These are phyloP conservation scores for Malurus elegans DNA, from an alignment of 2,113 vertebrate genomes.

Conservation along the genomic window DNA sequence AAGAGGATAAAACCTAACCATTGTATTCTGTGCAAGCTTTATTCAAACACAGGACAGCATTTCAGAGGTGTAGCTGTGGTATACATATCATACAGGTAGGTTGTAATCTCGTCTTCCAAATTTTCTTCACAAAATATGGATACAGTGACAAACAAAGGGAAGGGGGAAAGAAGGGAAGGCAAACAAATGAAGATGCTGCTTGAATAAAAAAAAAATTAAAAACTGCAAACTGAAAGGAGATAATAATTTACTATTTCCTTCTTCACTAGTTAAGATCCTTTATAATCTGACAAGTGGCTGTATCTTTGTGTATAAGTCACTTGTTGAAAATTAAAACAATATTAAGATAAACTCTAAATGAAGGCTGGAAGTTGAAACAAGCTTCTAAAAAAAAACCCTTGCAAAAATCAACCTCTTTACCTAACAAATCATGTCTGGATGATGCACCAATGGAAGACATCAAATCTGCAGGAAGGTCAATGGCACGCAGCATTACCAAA, in stretches of 20 bases:
- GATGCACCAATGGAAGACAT: background rate
- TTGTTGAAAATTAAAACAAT: background rate
- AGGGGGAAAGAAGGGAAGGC: background rate
- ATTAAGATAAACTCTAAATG: background rate
- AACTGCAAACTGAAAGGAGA: background rate
- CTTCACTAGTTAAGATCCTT: background rate
- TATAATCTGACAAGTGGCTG: background rate
- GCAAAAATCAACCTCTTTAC: background rate
- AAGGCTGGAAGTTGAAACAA: background rate
- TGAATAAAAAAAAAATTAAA: background rate
- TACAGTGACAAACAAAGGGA: background rate
- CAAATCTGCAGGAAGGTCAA: constrained; percentile 28
- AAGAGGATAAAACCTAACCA: background rate
- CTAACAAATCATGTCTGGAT: constrained; percentile 18
- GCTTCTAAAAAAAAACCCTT: background rate
- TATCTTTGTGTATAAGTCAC: background rate
- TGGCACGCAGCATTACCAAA: constrained; percentile 62
- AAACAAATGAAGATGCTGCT: background rate
- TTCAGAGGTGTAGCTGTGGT: background rate
- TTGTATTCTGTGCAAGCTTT: background rate
- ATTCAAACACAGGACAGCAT: background rate
- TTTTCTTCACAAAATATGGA: background rate
- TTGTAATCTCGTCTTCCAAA: background rate
- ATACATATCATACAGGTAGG: background rate
- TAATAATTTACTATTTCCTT: background rate